A percentile compares a stretch with the other conserved stretches of the same genome.
Conservation (phyloP, 92 coral and sea anemone species). For the Pocillopora grandis region DNA sequence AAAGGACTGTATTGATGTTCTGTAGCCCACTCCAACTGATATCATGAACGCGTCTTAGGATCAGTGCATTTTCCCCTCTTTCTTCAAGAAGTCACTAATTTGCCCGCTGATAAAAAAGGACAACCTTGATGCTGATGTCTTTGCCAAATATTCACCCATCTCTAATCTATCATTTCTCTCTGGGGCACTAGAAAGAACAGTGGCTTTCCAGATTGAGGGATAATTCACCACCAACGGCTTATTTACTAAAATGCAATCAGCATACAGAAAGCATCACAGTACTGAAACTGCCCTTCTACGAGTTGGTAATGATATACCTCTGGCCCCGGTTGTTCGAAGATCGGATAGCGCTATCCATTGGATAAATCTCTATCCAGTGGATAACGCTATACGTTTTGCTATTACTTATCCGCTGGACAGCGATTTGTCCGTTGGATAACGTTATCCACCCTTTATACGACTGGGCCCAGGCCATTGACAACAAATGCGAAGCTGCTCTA, state of each 20-base stretch:
- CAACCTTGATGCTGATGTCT: constrained; percentile 24
- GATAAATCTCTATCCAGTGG: too few species aligned
- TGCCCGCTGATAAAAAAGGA: constrained; percentile 9
- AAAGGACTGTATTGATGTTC: constrained; percentile 37
- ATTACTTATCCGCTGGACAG: too few species aligned
- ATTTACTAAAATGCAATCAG: not conserved
- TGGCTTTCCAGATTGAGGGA: constrained; percentile 2
- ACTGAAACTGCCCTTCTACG: too few species aligned
- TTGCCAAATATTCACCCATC: constrained; percentile 17
- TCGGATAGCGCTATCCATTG: too few species aligned
- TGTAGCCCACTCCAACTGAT: constrained; percentile 32
- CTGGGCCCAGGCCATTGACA: too few species aligned
- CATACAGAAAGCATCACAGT: too few species aligned
- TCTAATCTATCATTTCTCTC: constrained; percentile 12
- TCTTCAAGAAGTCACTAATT: constrained; percentile 11
- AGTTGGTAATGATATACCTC: too few species aligned
- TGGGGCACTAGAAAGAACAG: not conserved
- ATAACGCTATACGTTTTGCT: too few species aligned
- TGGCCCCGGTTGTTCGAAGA: too few species aligned
- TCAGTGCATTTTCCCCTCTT: constrained; percentile 14
- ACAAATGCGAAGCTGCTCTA: too few species aligned
- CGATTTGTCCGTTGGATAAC: too few species aligned
- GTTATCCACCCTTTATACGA: too few species aligned
- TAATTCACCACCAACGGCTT: constrained; percentile 3
- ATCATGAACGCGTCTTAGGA: constrained; percentile 27